Conservation (phyloP, 2,888 invertebrate species). For the Charanyca ferruginea region DNA sequence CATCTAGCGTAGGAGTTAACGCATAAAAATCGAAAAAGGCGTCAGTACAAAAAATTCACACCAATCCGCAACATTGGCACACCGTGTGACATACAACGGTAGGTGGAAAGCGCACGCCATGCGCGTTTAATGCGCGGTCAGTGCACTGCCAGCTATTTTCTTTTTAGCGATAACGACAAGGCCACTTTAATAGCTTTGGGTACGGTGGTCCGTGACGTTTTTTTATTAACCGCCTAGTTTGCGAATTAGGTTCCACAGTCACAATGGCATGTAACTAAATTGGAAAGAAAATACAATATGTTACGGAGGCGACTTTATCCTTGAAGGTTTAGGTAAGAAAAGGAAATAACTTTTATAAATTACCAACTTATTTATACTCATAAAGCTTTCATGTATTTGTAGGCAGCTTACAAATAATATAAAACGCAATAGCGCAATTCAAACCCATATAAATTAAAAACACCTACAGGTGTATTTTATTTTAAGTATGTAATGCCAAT, state of each 20-base stretch:
- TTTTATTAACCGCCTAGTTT: slow-evolving; percentile 73
- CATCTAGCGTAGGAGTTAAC: slow-evolving; percentile 56
- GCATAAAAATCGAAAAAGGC: slow-evolving; percentile 56
- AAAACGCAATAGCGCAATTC: background rate
- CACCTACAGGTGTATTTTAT: too few relatives aligned
- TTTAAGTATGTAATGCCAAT: too few relatives aligned
- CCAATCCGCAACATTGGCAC: slow-evolving; percentile 52
- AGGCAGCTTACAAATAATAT: background rate
- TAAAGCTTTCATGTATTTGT: background rate
- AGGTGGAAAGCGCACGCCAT: slow-evolving; percentile 64
- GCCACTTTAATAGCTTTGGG: slow-evolving; percentile 86
- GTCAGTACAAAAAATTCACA: slow-evolving; percentile 52
- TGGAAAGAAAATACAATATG: slow-evolving; percentile 26
- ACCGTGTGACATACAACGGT: slow-evolving; percentile 57
- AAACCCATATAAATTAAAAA: slow-evolving; percentile 1
- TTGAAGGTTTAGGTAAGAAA: slow-evolving; percentile 13
- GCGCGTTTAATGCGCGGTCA: slow-evolving; percentile 71
- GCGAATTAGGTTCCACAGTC: slow-evolving; percentile 63
- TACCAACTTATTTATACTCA: background rate
- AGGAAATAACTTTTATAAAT: background rate
- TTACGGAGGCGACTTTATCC: slow-evolving; percentile 2
- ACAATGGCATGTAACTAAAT: slow-evolving; percentile 54
- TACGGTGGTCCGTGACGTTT: slow-evolving; percentile 78
- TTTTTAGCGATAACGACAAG: slow-evolving; percentile 87
- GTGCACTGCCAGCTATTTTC: slow-evolving; percentile 80